Percentiles rank a stretch among this genome's conserved stretches.
These are phyloP conservation scores for Eupithecia inturbata DNA, from an alignment of 2,888 invertebrate genomes.

Conservation along the genomic window DNA sequence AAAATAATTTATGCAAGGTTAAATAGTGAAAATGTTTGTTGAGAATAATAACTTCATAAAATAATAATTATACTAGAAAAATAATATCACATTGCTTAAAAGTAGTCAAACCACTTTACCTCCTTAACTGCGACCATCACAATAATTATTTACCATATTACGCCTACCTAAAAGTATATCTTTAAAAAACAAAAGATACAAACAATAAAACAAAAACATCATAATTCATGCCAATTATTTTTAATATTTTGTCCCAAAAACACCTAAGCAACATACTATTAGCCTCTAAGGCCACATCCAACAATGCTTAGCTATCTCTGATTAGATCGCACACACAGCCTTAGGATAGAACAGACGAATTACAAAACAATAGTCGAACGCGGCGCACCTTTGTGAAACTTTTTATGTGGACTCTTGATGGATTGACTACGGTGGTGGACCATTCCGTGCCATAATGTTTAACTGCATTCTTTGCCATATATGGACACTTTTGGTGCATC, in stretches of 20 bases:
- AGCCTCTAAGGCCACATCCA: conserved; percentile 36
- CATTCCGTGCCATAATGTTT: background rate
- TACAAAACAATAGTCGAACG: conserved; percentile 44
- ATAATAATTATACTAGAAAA: background rate
- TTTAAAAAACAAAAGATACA: background rate
- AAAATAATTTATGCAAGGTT: background rate
- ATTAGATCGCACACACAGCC: conserved; percentile 43
- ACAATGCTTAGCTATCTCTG: conserved; percentile 45
- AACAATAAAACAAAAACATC: background rate
- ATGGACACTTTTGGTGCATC: background rate
- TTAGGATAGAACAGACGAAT: conserved; percentile 41
- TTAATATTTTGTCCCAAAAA: background rate
- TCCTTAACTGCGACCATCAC: background rate
- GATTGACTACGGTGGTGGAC: background rate
- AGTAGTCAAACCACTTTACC: background rate
- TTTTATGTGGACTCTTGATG: conserved; percentile 26
- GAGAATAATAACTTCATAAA: background rate
- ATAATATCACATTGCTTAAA: background rate
- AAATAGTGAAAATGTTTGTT: no score
- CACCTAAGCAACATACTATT: background rate
- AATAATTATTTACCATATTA: background rate
- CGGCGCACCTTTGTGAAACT: conserved; percentile 40
- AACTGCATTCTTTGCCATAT: background rate
- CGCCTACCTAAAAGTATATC: no score
- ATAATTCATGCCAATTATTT: background rate